Evolutionary conservation across 2,888 invertebrate species (phyloP).

Genomic region (Galerucella calmariensis): DNA sequence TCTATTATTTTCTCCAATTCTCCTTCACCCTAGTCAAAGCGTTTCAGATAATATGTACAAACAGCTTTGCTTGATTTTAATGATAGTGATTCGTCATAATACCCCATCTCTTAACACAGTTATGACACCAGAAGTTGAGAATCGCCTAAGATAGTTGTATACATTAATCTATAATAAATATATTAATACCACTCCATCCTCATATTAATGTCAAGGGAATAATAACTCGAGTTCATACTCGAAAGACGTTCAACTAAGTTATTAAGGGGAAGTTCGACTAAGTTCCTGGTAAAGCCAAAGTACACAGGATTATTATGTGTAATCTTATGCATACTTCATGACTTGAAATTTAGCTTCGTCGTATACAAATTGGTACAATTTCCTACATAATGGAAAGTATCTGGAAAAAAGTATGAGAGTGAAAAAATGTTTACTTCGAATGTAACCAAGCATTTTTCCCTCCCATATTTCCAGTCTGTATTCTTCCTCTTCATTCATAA

Average conservation of each 20-base stretch:
- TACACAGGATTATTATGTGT: constrained; percentile 6
- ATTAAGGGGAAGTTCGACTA: constrained; percentile 7
- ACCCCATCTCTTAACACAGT: neutral
- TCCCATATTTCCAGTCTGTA: too few species aligned
- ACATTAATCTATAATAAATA: constrained; percentile 14
- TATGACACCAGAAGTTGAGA: neutral
- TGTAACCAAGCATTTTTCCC: too few species aligned
- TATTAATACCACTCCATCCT: neutral
- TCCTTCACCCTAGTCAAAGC: too few species aligned
- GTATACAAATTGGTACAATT: neutral
- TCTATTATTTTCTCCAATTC: too few species aligned
- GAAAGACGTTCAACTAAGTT: constrained; percentile 17
- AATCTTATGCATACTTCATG: constrained; percentile 5
- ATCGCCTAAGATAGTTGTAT: neutral
- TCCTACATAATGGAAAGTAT: too few species aligned
- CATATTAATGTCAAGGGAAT: constrained; percentile 11
- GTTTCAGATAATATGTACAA: too few species aligned
- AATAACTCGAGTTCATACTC: constrained; percentile 7
- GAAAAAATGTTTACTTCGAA: too few species aligned
- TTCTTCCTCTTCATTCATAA: too few species aligned
- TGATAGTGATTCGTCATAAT: neutral
- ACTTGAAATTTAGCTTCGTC: neutral
- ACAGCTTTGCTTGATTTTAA: too few species aligned
- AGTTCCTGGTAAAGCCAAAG: constrained; percentile 11
- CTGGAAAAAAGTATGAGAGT: too few species aligned